Evolutionary conservation across 1,140 invertebrate genomes (phyloP).

Genomic region (Aphelenchoides avenae): DNA sequence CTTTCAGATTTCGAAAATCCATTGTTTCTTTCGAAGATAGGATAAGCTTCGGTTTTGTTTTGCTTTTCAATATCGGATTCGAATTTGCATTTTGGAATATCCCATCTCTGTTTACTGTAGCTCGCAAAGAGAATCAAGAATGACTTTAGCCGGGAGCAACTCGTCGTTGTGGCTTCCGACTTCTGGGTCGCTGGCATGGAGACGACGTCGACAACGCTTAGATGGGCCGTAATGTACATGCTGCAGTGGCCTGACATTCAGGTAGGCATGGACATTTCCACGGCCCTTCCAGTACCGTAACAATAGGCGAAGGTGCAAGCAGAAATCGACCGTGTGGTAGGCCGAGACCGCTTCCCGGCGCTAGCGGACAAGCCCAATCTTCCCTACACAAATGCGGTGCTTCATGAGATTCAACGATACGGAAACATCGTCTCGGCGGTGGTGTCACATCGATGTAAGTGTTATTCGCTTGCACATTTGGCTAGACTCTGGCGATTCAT

Average conservation of each 20-base stretch:
- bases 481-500: background rate
- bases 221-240: slow-evolving; percentile 5
- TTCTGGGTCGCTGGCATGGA: slow-evolving; percentile 14
- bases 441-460: background rate
- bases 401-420: slow-evolving; percentile 7
- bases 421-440: slow-evolving; percentile 3
- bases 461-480: too few relatives aligned
- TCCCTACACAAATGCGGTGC: slow-evolving; percentile 4
- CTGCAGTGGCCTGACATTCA: slow-evolving; percentile 4
- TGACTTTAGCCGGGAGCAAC: background rate
- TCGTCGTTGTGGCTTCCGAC: slow-evolving; percentile 2
- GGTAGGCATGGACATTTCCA: too few relatives aligned
- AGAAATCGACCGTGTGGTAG: slow-evolving; percentile 2
- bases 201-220: slow-evolving; percentile 1
- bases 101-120: too few relatives aligned
- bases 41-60: too few relatives aligned
- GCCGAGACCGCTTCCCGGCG: background rate
- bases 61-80: too few relatives aligned
- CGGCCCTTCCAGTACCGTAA: too few relatives aligned
- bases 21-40: too few relatives aligned
- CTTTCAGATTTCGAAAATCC: too few relatives aligned
- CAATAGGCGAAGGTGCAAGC: slow-evolving; percentile 3
- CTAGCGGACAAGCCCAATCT: slow-evolving; percentile 2
- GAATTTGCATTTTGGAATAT: too few relatives aligned
- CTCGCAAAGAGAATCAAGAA: too few relatives aligned